Evolutionary conservation across 2,888 invertebrate species (phyloP), one percentile per base, ranked within the genome.

Genomic region (Zele albiditarsus): DNA sequence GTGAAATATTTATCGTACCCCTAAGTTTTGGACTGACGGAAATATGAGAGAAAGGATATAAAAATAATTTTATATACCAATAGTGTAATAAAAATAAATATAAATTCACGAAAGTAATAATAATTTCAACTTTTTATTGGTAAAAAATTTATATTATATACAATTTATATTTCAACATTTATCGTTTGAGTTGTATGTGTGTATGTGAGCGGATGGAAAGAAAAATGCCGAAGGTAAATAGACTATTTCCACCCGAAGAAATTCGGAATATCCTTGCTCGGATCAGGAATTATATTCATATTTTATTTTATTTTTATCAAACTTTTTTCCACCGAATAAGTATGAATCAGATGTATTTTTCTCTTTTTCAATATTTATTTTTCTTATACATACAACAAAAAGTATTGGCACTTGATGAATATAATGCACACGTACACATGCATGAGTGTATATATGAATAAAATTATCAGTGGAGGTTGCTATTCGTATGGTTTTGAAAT

Each of bases 181-280:
- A 53, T 27, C 12, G 8, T 33, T 46, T 6, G 66, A 46, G 6
- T 12, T n/a, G 66, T 38, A 38, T 27, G 33, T 27, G 65, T 27
- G 20, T 65, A 8, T 20, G 3, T 33, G 42, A 42, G 42, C 46
- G 4, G 6, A 53, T 23, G 23, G n/a, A 53, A 20, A 53, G 20
- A 5, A 23, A 53, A 53, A n/a, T 27, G 49, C 8, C 23, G 46
- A n/a, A 25, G 25, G 28, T 27, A 67, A 46, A 67, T 14, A 20
- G 42, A 53, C 53, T 27, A 74, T 38, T 38, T 68, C 53, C 53
- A 53, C 53, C 23, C 8, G 8, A 20, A 53, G 53, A 53, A 20
- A 53, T 20, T 5, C 20, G 5, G 4, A 53, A 53, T 53, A 20
- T 46, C 16, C n/a, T 46, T 53, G 20, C 20, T 20, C 53, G 2